Percentiles rank a stretch among this genome's conserved stretches.
Conservation (phyloP, 2,113 vertebrate species). For the Narcine bancroftii region DNA sequence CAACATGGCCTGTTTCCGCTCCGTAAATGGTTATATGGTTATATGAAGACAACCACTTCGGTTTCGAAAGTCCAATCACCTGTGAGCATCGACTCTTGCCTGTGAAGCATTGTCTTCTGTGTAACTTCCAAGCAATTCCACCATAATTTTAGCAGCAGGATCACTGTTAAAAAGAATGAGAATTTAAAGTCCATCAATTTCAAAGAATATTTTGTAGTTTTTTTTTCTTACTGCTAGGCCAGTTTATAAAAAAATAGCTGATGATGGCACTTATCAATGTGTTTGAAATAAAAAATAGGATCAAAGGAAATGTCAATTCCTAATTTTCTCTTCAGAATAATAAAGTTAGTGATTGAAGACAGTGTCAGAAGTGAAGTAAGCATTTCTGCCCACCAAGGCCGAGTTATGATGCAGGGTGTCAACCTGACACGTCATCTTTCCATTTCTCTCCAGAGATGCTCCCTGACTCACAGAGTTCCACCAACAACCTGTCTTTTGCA, state of each 20-base stretch:
- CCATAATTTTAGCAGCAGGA: slow-evolving; percentile 93
- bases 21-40: too few species aligned
- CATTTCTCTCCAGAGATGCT: too few species aligned
- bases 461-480: too few species aligned
- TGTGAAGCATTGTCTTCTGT: slow-evolving; percentile 97
- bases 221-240: background rate
- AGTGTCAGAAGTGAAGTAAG: too few species aligned
- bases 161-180: slow-evolving; percentile 61
- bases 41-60: background rate
- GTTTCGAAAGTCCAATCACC: slow-evolving; percentile 51
- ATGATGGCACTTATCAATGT: background rate
- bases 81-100: slow-evolving; percentile 91
- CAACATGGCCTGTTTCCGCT: too few species aligned
- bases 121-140: slow-evolving; percentile 92
- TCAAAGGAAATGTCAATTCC: too few species aligned
- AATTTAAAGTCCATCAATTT: background rate
- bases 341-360: too few species aligned
- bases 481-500: too few species aligned
- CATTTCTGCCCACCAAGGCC: too few species aligned
- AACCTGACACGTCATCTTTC: too few species aligned
- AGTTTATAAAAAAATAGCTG: background rate
- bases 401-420: too few species aligned
- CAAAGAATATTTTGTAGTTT: background rate
- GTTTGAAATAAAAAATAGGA: background rate
- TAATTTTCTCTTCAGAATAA: too few species aligned